Percentiles rank a stretch among this genome's conserved stretches.
Evolutionary conservation across 2,888 invertebrate genomes (phyloP).

Genomic region (Dromius quadrimaculatus): DNA sequence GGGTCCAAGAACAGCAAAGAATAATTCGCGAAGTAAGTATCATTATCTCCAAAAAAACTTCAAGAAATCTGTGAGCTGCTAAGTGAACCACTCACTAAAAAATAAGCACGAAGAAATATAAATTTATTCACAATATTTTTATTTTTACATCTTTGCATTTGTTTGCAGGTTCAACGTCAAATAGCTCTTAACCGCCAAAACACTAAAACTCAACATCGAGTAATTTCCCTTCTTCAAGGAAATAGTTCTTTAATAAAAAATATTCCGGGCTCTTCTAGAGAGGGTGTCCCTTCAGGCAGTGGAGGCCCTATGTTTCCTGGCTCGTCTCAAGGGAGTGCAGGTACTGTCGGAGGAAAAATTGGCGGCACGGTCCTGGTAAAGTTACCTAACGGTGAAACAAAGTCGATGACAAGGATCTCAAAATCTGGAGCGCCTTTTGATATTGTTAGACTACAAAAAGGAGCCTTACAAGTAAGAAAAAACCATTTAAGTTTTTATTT

Average conservation of each 20-base stretch:
- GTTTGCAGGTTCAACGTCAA: conserved; percentile 82
- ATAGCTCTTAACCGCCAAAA: conserved; percentile 80
- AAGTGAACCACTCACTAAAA: too few species aligned
- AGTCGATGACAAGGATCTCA: conserved; percentile 65
- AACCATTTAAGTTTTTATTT: not conserved
- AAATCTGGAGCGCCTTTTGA: conserved; percentile 63
- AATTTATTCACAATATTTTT: too few species aligned
- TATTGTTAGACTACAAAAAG: conserved; percentile 63
- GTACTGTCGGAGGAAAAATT: conserved; percentile 63
- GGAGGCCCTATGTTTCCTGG: conserved; percentile 2
- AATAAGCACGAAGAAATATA: too few species aligned
- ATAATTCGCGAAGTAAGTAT: conserved; percentile 76
- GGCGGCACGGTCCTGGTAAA: conserved; percentile 66
- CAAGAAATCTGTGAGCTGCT: too few species aligned
- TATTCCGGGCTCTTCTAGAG: conserved; percentile 49
- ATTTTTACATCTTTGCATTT: too few species aligned
- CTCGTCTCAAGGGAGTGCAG: conserved; percentile 53
- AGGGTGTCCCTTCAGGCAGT: conserved; percentile 37
- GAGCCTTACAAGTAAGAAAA: conserved; percentile 53
- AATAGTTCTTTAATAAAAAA: conserved; percentile 72
- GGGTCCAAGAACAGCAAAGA: conserved; percentile 88
- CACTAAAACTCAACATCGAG: conserved; percentile 76
- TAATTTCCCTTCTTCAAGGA: conserved; percentile 79
- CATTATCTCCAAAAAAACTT: too few species aligned
- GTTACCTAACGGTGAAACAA: conserved; percentile 66